Conservation (phyloP, 2,888 invertebrate species). For the Pyrgus malvae region DNA sequence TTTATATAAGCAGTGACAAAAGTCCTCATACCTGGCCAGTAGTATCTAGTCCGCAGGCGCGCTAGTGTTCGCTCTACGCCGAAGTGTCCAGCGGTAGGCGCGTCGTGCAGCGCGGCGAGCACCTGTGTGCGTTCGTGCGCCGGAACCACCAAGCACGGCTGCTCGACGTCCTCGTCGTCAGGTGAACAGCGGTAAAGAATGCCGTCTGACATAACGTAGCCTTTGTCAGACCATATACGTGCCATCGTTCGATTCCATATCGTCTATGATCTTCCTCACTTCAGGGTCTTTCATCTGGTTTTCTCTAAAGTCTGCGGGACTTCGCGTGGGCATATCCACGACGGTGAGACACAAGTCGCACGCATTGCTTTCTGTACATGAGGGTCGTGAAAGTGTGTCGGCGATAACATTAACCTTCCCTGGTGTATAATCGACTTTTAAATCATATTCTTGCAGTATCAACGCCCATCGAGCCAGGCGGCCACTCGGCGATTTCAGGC, state of each 20-base stretch:
- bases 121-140: neutral
- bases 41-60: slow-evolving; percentile 46
- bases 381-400: slow-evolving; percentile 30
- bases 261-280: slow-evolving; percentile 5
- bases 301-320: neutral
- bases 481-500: slow-evolving; percentile 28
- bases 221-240: neutral
- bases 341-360: neutral
- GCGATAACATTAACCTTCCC: slow-evolving; percentile 32
- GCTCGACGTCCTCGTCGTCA: neutral
- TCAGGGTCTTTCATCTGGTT: slow-evolving; percentile 8
- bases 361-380: slow-evolving; percentile 10
- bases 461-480: slow-evolving; percentile 32
- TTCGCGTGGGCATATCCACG: slow-evolving; percentile 4
- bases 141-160: neutral
- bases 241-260: slow-evolving; percentile 2
- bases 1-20: neutral
- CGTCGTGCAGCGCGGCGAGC: slow-evolving; percentile 32
- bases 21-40: slow-evolving; percentile 10
- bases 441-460: slow-evolving; percentile 28
- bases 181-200: neutral
- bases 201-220: neutral
- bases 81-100: slow-evolving; percentile 37
- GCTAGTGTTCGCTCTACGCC: slow-evolving; percentile 39
- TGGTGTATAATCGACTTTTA: slow-evolving; percentile 28